Percentiles rank a stretch among this genome's conserved stretches.
These are phyloP conservation scores for Cirrhinus mrigala DNA, from an alignment of 2,797 vertebrate species.

Conservation along the genomic window DNA sequence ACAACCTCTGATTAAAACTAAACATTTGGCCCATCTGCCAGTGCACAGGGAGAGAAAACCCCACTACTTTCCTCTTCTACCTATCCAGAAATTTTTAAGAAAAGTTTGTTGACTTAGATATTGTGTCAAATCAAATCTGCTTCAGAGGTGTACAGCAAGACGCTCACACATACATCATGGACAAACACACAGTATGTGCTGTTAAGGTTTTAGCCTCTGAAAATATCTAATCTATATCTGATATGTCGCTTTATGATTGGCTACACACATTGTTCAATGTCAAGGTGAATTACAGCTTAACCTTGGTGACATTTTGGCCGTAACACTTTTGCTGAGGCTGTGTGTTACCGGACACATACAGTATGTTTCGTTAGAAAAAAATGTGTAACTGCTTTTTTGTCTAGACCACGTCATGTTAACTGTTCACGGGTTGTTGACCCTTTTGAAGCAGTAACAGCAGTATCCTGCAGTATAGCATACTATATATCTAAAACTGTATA, in stretches of 20 bases:
- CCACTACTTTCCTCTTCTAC: constrained; percentile 23
- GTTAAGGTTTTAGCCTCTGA: constrained; percentile 1
- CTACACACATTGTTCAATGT: constrained; percentile 41
- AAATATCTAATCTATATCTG: constrained; percentile 38
- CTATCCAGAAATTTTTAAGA: neutral
- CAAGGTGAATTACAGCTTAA: constrained; percentile 44
- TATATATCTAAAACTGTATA: neutral
- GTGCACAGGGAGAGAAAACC: constrained; percentile 60
- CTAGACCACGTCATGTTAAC: neutral
- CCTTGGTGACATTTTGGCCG: constrained; percentile 37
- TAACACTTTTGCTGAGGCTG: neutral
- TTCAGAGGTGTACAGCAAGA: constrained; percentile 29
- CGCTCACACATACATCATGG: constrained; percentile 39
- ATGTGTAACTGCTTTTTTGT: neutral
- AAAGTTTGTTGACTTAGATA: constrained; percentile 12
- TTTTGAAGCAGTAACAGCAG: neutral
- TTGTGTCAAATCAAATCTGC: constrained; percentile 27
- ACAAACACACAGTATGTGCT: constrained; percentile 50
- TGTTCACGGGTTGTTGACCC: neutral
- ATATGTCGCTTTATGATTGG: constrained; percentile 49
- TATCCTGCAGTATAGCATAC: neutral
- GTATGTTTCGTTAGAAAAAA: neutral
- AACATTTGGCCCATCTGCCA: constrained; percentile 59
- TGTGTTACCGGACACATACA: neutral
- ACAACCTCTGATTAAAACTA: constrained; percentile 69